Evolutionary conservation across 2,113 vertebrate species (phyloP).

Genomic region (Desmodus rotundus): DNA sequence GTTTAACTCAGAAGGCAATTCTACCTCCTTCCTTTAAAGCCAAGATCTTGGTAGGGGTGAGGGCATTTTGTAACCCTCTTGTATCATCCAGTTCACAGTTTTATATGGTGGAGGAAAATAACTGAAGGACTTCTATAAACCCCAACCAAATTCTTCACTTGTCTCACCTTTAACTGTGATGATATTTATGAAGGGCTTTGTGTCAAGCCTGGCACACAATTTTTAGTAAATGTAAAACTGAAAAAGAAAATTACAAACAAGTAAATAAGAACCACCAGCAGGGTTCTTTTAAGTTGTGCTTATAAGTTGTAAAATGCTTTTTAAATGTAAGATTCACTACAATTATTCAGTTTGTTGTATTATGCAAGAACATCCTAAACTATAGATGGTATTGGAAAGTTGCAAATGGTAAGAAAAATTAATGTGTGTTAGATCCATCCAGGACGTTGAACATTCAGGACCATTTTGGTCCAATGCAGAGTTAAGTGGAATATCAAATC

Average conservation of each 20-base stretch:
- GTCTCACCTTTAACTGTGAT: not conserved
- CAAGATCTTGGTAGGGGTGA: not conserved
- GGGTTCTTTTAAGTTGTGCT: too few species aligned
- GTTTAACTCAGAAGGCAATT: not conserved
- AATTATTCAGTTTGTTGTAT: not conserved
- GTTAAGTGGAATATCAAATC: conserved; percentile 32
- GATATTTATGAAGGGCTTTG: not conserved
- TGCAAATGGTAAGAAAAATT: conserved; percentile 2
- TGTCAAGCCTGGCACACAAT: not conserved
- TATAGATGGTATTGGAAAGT: not conserved
- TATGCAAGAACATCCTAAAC: not conserved
- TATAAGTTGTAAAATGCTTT: not conserved
- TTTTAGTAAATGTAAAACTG: not conserved
- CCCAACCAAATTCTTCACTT: not conserved
- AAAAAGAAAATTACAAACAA: not conserved
- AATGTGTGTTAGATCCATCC: not conserved
- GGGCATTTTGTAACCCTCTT: not conserved
- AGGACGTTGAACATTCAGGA: not conserved
- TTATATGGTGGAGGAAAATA: not conserved
- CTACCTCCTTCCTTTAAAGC: not conserved
- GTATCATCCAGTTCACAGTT: not conserved
- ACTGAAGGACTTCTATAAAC: not conserved
- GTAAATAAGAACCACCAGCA: not conserved
- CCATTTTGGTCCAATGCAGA: not conserved
- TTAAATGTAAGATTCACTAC: not conserved